Evolutionary conservation across 2,113 vertebrate species (phyloP).

Genomic region (Cyanistes caeruleus): DNA sequence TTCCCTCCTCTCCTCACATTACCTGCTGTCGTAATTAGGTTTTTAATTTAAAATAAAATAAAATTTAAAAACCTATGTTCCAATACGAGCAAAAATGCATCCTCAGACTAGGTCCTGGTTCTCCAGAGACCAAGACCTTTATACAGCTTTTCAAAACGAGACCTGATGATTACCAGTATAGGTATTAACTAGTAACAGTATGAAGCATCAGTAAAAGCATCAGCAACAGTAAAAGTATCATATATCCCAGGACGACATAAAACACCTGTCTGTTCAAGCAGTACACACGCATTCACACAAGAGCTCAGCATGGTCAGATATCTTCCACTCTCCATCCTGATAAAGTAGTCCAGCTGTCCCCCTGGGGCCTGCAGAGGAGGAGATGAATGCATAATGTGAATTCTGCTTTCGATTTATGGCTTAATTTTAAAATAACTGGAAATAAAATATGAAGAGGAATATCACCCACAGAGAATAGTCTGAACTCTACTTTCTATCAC

Average conservation of each 20-base stretch:
- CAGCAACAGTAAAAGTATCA: neutral
- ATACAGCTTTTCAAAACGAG: neutral
- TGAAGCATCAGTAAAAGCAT: too few relatives aligned
- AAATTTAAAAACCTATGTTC: neutral
- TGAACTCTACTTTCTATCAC: constrained; percentile 29
- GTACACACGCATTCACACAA: neutral
- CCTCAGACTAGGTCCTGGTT: neutral
- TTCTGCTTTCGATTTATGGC: constrained; percentile 23
- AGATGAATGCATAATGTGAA: constrained; percentile 33
- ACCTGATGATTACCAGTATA: neutral
- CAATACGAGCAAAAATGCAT: neutral
- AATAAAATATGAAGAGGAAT: constrained; percentile 54
- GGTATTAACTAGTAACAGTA: neutral
- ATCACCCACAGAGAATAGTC: constrained; percentile 3
- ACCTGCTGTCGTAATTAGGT: neutral
- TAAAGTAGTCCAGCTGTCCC: constrained; percentile 12
- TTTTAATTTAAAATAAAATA: neutral
- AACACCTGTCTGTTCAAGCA: neutral
- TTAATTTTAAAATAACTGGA: constrained; percentile 64
- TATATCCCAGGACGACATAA: neutral
- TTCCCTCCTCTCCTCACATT: neutral
- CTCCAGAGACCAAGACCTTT: neutral
- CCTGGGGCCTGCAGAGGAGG: neutral
- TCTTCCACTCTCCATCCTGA: neutral
- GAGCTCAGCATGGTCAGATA: neutral